Base-by-base conservation (phyloP, 2,888 invertebrate genomes). In the Tromatobia lineatoria region DNA sequence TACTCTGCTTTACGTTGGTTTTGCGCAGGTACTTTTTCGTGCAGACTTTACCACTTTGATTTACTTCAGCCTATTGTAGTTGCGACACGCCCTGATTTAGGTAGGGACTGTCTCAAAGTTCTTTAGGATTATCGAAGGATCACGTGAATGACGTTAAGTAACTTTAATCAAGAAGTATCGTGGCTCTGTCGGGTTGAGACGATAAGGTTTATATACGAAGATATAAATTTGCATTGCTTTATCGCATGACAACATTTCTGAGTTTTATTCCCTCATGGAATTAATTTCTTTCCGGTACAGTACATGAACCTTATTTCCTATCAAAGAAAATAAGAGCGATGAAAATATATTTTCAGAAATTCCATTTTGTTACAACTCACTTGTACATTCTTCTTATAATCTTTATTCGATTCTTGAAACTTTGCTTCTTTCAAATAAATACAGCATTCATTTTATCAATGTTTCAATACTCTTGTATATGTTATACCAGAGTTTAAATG, bases 121-220 rank as follows among this genome's bases (percentile, higher is more conserved):
- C 18, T 38, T n/a, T 34, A 34, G 34, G 10, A n/a, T 52, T 34
- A 23, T 52, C 20, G n/a, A 29, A 57, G 47, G 77, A 50, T 77
- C 50, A 70, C 77, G 50, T 18, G 78, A 74, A 29, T 25, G 67
- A 71, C 47, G 66, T 61, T 23, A 82, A 71, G 82, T 66, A 64
- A 73, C 34, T 81, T 81, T 79, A 86, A 80, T 81, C 80, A 80
- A 84, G 61, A 80, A 82, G 74, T 71, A 76, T 77, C 45, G 74
- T 77, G 38, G 75, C 45, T 50, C 10, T 20, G 38, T 20, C 7
- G 59, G 50, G 47, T 38, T 64, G 25, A 18, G 47, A 61, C 50
- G 80, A 80, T 83, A 82, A 83, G 75, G 67, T 70, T 66, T 80
- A 76, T 70, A 75, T 74, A 77, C 54, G 52, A 52, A 75, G 70